Percentiles rank a stretch among this genome's conserved stretches.
phyloP scores from a whole-genome alignment of 2,888 invertebrate genomes.

The Heliconius cydno region DNA sequence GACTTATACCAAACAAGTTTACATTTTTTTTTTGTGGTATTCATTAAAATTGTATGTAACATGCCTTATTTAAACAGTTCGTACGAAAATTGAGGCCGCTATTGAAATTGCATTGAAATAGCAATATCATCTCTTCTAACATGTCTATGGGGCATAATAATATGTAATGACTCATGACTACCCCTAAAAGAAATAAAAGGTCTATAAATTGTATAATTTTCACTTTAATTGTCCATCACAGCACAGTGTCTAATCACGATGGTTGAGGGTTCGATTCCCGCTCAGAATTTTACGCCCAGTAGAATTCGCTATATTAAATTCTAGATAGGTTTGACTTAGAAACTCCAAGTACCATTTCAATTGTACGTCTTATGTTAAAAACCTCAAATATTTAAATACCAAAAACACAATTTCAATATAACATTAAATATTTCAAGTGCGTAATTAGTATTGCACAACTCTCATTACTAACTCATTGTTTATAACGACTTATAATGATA shows the following conservation, averaged over 20 bases:
- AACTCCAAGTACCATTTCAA: background rate
- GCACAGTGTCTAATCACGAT: too few species aligned
- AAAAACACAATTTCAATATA: background rate
- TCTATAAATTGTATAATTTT: too few species aligned
- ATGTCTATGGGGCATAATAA: conserved; percentile 24
- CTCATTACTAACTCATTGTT: background rate
- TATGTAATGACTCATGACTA: background rate
- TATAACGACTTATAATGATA: background rate
- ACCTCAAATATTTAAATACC: background rate
- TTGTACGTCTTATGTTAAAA: background rate
- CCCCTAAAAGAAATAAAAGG: too few species aligned
- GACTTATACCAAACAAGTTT: background rate
- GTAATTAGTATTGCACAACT: background rate
- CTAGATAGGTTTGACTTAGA: too few species aligned
- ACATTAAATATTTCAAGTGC: background rate
- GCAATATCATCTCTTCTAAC: conserved; percentile 25
- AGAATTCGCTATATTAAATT: too few species aligned
- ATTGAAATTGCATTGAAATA: conserved; percentile 27
- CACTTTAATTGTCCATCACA: too few species aligned
- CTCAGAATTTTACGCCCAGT: too few species aligned
- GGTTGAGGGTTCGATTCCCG: too few species aligned
- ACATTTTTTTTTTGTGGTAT: background rate
- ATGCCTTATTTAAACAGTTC: conserved; percentile 9
- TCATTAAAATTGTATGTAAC: background rate
- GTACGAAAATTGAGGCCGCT: conserved; percentile 22